Evolutionary conservation across 2,113 vertebrate species (phyloP).

Genomic region (Silurus glanis): DNA sequence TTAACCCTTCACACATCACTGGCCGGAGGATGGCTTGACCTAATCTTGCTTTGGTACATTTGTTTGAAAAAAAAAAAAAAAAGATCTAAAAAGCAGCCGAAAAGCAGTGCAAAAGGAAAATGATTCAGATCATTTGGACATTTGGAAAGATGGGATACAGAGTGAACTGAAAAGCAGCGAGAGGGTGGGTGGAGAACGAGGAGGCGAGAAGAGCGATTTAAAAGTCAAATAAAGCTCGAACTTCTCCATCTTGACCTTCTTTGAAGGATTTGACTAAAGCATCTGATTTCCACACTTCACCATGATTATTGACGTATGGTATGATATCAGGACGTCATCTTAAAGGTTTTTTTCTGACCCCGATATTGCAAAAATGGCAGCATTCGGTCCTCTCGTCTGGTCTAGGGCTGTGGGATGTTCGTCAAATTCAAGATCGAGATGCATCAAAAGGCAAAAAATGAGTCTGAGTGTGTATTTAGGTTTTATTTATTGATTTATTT

Average conservation of each 20-base stretch:
- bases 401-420: no score
- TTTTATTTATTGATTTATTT: no score
- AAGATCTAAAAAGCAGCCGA: slow-evolving; percentile 25
- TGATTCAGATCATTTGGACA: neutral
- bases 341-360: no score
- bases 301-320: no score
- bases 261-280: no score
- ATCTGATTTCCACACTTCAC: no score
- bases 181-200: neutral
- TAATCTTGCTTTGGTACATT: slow-evolving; percentile 3
- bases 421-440: no score
- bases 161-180: neutral
- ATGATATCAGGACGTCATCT: no score
- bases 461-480: no score
- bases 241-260: neutral
- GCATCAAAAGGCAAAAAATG: no score
- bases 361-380: no score
- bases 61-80: slow-evolving; percentile 2
- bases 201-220: neutral
- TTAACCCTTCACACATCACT: slow-evolving; percentile 48
- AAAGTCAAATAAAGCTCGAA: slow-evolving; percentile 30
- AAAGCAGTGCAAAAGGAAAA: neutral
- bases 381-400: no score
- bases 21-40: slow-evolving; percentile 36
- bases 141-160: neutral